These are phyloP conservation scores for Neogobius melanostomus DNA, from an alignment of 2,113 vertebrate species.

Conservation along the genomic window DNA sequence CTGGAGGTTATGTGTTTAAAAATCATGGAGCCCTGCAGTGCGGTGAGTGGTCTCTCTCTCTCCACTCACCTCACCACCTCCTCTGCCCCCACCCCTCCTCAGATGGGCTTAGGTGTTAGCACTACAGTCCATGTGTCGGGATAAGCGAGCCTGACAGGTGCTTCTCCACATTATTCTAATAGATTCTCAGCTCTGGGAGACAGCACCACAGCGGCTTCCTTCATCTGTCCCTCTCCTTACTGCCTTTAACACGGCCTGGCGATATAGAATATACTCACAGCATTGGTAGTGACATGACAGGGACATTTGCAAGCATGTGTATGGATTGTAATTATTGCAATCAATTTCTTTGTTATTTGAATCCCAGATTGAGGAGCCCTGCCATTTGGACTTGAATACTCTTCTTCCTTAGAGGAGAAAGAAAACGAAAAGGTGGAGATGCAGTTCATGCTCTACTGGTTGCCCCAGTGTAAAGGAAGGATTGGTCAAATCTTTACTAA, in stretches of 20 bases:
- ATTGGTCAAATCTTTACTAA: too few relatives aligned
- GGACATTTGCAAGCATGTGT: too few relatives aligned
- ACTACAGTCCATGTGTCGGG: slow-evolving; percentile 54
- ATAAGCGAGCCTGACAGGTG: slow-evolving; percentile 67
- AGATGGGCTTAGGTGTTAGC: slow-evolving; percentile 58
- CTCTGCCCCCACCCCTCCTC: slow-evolving; percentile 15
- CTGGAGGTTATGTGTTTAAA: slow-evolving; percentile 53
- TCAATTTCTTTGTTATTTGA: too few relatives aligned
- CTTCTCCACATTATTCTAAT: slow-evolving; percentile 73
- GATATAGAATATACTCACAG: not conserved
- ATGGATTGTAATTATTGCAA: too few relatives aligned
- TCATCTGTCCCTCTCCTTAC: not conserved
- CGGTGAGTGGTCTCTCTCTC: slow-evolving; percentile 37
- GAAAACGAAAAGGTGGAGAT: too few relatives aligned
- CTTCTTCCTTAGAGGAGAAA: too few relatives aligned
- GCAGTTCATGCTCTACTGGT: too few relatives aligned
- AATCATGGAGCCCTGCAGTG: slow-evolving; percentile 59
- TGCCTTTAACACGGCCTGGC: not conserved
- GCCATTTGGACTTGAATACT: too few relatives aligned
- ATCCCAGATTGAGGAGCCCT: too few relatives aligned
- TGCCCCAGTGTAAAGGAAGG: too few relatives aligned
- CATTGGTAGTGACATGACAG: not conserved
- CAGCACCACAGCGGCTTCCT: slow-evolving; percentile 22
- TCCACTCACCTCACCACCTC: slow-evolving; percentile 3
- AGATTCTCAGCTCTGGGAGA: slow-evolving; percentile 44